phyloP scores from a whole-genome alignment of 2,888 invertebrate species.

The Thelaira solivaga region DNA sequence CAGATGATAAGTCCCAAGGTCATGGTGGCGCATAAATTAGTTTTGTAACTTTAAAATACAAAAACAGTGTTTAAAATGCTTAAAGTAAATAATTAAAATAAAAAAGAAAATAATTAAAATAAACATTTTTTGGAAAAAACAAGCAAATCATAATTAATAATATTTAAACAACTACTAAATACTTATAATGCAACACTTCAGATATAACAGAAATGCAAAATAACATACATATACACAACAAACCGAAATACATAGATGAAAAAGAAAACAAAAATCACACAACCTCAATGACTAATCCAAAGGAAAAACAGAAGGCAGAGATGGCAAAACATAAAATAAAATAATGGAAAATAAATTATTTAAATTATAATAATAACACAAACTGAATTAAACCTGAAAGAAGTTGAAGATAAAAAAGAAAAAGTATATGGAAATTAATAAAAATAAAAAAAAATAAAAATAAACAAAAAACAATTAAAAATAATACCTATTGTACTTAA shows the following conservation, averaged over 20 bases:
- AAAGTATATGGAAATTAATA: neutral
- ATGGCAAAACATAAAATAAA: constrained; percentile 36
- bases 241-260: neutral
- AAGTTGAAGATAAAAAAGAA: constrained; percentile 64
- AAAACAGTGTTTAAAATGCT: constrained; percentile 57
- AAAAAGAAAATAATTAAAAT: constrained; percentile 29
- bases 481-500: constrained; percentile 36
- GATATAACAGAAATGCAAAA: neutral
- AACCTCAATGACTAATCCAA: constrained; percentile 57
- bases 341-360: constrained; percentile 54
- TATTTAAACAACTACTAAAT: constrained; percentile 21
- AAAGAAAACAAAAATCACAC: constrained; percentile 37
- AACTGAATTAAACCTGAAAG: constrained; percentile 58
- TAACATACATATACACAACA: no score
- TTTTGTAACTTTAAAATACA: constrained; percentile 59
- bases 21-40: constrained; percentile 68
- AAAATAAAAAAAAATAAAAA: constrained; percentile 56
- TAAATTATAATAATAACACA: constrained; percentile 47
- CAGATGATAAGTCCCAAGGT: constrained; percentile 64
- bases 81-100: constrained; percentile 40
- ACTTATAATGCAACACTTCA: constrained; percentile 19
- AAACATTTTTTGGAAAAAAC: constrained; percentile 32
- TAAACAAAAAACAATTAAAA: constrained; percentile 59
- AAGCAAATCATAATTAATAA: constrained; percentile 37
- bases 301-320: constrained; percentile 10